Evolutionary conservation across 2,888 invertebrate species (phyloP), one percentile per base, ranked within the genome.

Genomic region (Eupithecia insigniata): DNA sequence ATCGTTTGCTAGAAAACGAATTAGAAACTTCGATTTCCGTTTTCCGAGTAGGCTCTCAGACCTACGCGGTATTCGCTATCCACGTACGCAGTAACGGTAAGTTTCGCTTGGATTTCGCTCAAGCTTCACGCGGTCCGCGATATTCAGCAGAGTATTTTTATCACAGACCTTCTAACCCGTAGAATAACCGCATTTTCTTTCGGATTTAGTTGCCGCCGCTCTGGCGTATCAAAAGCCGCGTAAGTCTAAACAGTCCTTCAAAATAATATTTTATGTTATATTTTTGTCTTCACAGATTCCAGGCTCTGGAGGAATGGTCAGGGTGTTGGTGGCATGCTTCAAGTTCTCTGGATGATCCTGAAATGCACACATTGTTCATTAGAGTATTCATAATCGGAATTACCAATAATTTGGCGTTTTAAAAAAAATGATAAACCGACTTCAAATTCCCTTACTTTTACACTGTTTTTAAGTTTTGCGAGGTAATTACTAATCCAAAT

Each of bases 281-380:
- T 91, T 90, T 72, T 91, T 93, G 72, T 91, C 90, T 80, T 92
- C 92, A 46, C 88, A 86, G 1, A 88, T 81, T 22, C 88, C 89
- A 0, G 93, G 91, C 72, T 90, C 91, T 0, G 90, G 90, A 0
- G 93, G 90, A 12, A 93, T 89, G 1, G 89, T 87, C 61, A 92
- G 79, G 0, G 86, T 80, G 69, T 87, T 90, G 5, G 85, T 71
- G 1, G 84, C 87, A 55, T 89, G 89, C 66, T 92, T 91, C 61
- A 77, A 83, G 5, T 78, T 77, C 22, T 85, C 85, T n/a, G 80
- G 73, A 1, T 78, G 79, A 66, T 86, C 88, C 90, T 90, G 86
- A 34, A 36, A 36, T 36, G 36, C 2, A 36, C 7, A 36, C 36
- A 36, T 2, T 12, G n/a, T n/a, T n/a, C n/a, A n/a, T n/a, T n/a